Conservation (phyloP, 2,113 vertebrate genomes). For the Megaleporinus macrocephalus region DNA sequence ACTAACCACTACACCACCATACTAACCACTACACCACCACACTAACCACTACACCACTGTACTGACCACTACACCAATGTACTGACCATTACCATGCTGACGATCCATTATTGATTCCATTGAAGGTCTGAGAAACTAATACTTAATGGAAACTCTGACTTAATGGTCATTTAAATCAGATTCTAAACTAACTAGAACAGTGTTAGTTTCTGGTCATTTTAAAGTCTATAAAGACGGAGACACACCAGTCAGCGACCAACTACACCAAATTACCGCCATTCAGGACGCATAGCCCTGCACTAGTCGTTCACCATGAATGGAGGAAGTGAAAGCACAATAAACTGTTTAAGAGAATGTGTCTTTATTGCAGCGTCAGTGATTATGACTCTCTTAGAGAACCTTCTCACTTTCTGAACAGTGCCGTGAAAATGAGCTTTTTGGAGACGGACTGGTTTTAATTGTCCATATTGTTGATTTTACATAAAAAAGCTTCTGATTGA, state of each 20-base stretch:
- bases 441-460: slow-evolving; percentile 33
- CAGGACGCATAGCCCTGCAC: slow-evolving; percentile 9
- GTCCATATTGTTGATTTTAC: slow-evolving; percentile 42
- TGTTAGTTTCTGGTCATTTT: too few relatives aligned
- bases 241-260: too few relatives aligned
- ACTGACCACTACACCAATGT: too few relatives aligned
- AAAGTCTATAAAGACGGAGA: neutral
- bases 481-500: slow-evolving; percentile 46
- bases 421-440: neutral
- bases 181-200: too few relatives aligned
- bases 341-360: neutral
- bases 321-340: slow-evolving; percentile 36
- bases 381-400: slow-evolving; percentile 40
- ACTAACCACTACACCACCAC: too few relatives aligned
- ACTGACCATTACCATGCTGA: too few relatives aligned
- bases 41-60: too few relatives aligned
- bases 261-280: slow-evolving; percentile 31
- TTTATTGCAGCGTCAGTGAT: slow-evolving; percentile 41
- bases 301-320: slow-evolving; percentile 28
- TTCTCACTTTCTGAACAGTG: slow-evolving; percentile 19
- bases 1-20: too few relatives aligned
- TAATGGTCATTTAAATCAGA: too few relatives aligned
- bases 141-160: too few relatives aligned
- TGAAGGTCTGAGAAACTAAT: too few relatives aligned
- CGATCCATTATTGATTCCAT: too few relatives aligned